These are phyloP conservation scores for Numenius arquata DNA, from an alignment of 2,113 vertebrate species.

Conservation along the genomic window DNA sequence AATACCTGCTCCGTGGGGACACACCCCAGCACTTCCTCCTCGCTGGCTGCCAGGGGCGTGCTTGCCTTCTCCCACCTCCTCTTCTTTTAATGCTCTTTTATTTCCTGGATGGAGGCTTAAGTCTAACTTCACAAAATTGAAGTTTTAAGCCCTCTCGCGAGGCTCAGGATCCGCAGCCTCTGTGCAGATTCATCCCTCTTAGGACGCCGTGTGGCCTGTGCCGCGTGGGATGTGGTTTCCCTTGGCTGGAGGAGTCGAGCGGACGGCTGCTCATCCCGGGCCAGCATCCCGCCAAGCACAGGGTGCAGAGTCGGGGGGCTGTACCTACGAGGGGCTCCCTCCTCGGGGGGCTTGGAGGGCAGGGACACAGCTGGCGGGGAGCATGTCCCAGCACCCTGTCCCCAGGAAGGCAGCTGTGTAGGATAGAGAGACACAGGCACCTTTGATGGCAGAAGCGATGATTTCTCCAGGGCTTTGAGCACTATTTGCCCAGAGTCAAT, in stretches of 20 bases:
- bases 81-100: neutral
- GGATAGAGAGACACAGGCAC: neutral
- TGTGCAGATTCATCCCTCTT: neutral
- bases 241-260: neutral
- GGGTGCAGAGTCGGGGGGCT: neutral
- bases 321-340: neutral
- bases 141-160: too few species aligned
- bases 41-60: rapidly evolving
- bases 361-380: neutral
- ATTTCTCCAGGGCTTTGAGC: neutral
- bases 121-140: neutral
- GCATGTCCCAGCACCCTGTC: neutral
- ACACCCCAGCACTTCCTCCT: neutral
- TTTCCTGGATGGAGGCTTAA: neutral
- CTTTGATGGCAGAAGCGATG: neutral
- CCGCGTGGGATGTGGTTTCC: neutral
- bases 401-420: neutral
- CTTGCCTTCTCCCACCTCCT: neutral
- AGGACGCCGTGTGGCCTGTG: rapidly evolving
- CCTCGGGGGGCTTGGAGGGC: neutral
- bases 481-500: neutral
- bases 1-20: neutral
- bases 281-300: neutral
- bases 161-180: neutral
- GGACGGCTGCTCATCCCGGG: neutral